Percentiles rank a stretch among this genome's conserved stretches.
Conservation (phyloP, 92 coral and sea anemone genomes). For the Epizoanthus fatuus region DNA sequence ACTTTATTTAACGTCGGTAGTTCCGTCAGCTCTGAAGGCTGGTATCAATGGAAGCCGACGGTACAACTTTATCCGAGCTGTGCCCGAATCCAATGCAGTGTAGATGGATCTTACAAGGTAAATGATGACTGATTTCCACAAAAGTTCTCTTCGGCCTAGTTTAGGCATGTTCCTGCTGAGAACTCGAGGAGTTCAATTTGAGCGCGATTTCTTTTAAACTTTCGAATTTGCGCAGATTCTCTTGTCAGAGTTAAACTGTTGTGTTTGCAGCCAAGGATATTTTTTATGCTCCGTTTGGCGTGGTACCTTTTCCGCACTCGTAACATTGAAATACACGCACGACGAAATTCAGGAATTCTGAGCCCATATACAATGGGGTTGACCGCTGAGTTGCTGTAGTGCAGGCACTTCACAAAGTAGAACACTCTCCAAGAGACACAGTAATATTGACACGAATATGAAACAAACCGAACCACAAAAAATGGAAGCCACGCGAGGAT, state of each 20-base stretch:
- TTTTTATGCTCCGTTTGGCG: neutral
- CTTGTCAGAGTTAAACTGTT: neutral
- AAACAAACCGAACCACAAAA: conserved; percentile 54
- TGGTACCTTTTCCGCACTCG: neutral
- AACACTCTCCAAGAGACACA: conserved; percentile 73
- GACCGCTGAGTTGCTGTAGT: conserved; percentile 73
- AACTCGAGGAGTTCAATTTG: neutral
- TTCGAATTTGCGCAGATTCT: neutral
- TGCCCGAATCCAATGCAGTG: no score
- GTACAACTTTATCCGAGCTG: no score
- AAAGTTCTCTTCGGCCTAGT: no score
- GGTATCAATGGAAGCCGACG: no score
- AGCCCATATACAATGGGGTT: conserved; percentile 74
- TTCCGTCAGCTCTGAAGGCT: no score
- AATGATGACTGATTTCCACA: no score
- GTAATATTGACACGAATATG: conserved; percentile 37
- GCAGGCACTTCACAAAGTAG: conserved; percentile 70
- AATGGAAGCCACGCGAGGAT: conserved; percentile 56
- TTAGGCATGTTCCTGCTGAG: neutral
- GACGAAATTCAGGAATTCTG: conserved; percentile 73
- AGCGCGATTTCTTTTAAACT: neutral
- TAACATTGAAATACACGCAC: neutral
- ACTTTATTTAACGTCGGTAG: no score
- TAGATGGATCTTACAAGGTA: no score
- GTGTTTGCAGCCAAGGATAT: neutral